phyloP scores from a whole-genome alignment of 2,797 vertebrate species.

The Intellagama lesueurii region DNA sequence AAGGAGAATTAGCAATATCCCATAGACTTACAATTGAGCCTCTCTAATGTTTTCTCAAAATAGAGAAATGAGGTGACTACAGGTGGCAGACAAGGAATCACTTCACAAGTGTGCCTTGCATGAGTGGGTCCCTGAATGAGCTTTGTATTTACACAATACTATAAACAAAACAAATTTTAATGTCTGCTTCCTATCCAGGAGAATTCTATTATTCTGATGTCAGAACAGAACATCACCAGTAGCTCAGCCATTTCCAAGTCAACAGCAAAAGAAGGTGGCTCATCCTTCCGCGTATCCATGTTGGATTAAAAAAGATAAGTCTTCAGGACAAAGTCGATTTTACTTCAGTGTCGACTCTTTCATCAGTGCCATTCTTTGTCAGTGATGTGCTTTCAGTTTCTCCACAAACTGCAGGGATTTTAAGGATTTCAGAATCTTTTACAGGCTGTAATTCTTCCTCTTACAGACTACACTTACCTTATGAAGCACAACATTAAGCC shows the following conservation, averaged over 20 bases:
- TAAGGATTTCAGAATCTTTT: neutral
- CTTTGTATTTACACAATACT: neutral
- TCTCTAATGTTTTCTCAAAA: neutral
- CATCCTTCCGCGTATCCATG: neutral
- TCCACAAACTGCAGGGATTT: neutral
- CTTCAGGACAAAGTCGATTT: fast-evolving
- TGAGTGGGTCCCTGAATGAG: neutral
- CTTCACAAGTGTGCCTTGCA: neutral
- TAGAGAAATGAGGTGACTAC: neutral
- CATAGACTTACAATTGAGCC: neutral
- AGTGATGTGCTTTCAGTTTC: neutral
- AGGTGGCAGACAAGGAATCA: neutral
- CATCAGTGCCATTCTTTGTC: constrained; percentile 20
- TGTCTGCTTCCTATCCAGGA: neutral
- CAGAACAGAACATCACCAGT: neutral
- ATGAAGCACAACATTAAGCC: neutral
- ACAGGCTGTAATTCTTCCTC: neutral
- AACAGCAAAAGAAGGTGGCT: constrained; percentile 33
- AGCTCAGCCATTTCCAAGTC: constrained; percentile 2
- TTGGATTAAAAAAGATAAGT: neutral
- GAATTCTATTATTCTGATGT: neutral
- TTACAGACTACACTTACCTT: constrained; percentile 69
- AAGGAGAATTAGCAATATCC: neutral
- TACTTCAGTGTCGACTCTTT: constrained; percentile 13
- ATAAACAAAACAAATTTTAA: neutral